Conservation (phyloP, 2,797 vertebrate genomes). For the Phrynocephalus guinanensis region DNA sequence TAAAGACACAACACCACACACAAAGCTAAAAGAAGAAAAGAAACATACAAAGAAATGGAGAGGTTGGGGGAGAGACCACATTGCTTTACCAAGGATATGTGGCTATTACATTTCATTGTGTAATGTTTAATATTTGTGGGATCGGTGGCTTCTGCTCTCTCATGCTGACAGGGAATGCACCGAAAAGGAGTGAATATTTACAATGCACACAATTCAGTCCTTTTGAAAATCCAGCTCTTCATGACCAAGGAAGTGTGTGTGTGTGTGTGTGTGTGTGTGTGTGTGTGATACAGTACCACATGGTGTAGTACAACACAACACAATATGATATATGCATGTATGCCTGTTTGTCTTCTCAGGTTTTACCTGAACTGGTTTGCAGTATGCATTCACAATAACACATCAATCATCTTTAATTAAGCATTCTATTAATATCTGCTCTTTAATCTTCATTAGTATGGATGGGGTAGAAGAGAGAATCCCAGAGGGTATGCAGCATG, state of each 20-base stretch:
- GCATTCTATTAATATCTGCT: slow-evolving; percentile 62
- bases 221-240: slow-evolving; percentile 11
- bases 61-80: slow-evolving; percentile 20
- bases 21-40: slow-evolving; percentile 26
- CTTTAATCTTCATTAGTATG: slow-evolving; percentile 72
- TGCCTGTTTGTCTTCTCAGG: slow-evolving; percentile 14
- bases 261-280: no score
- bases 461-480: slow-evolving; percentile 51
- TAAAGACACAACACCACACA: no score
- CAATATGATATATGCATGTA: no score
- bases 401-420: slow-evolving; percentile 75
- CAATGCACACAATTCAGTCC: rapidly evolving
- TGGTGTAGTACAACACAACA: no score
- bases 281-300: no score
- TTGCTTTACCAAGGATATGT: slow-evolving; percentile 32
- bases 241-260: slow-evolving; percentile 43
- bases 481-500: slow-evolving; percentile 62
- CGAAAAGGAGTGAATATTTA: slow-evolving; percentile 14
- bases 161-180: neutral
- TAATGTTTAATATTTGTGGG: slow-evolving; percentile 4
- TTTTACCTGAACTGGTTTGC: slow-evolving; percentile 61
- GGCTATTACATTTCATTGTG: slow-evolving; percentile 15
- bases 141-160: slow-evolving; percentile 18
- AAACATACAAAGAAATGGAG: slow-evolving; percentile 20
- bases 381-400: slow-evolving; percentile 67